Evolutionary conservation across 2,797 vertebrate genomes (phyloP), one percentile per base, ranked within the genome.

Genomic region (Ceryle rudis): DNA sequence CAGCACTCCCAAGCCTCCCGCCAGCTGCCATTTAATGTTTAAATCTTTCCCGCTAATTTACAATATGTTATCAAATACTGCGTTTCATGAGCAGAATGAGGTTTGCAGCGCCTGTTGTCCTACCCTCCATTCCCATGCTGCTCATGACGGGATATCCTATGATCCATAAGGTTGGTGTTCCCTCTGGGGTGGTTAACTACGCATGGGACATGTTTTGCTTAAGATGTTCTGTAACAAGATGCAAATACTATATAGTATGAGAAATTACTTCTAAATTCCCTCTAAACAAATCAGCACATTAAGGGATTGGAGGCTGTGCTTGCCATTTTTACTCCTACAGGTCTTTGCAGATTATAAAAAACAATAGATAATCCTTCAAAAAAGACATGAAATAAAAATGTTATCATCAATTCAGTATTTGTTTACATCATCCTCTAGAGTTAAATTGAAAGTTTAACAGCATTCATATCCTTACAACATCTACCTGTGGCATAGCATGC

Each of bases 151-250:
- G 62, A 41, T 51, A 78, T 20, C 62, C 46, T 54, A 20, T 0
- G 2, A 84, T 47, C 39, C 6, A 0, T 26, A 10, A 51, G 8
- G 29, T 0, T 61, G 57, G 31, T 51, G 35, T 9, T 70, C 20
- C 51, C 58, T 70, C 5, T n/a, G 29, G 60, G 51, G n/a, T 1
- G 80, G 31, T 44, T 74, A 86, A 28, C n/a, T 15, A 8, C 0
- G 6, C 31, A 46, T 80, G 0, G 0, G 47, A 31, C 28, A 12
- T 0, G 1, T 26, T 75, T 86, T n/a, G 91, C 33, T 58, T 64
- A 94, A 81, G 91, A 91, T 57, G 88, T 94, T 94, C 80, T 81
- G 41, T 49, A 83, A 71, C 47, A 65, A 79, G 71, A 85, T 65
- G 78, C 60, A 95, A 95, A 81, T 42, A 72, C 66, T 41, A 2